Evolutionary conservation across 1,140 invertebrate genomes (phyloP), one percentile per base, ranked within the genome.

Genomic region (Acyrthosiphon pisum): DNA sequence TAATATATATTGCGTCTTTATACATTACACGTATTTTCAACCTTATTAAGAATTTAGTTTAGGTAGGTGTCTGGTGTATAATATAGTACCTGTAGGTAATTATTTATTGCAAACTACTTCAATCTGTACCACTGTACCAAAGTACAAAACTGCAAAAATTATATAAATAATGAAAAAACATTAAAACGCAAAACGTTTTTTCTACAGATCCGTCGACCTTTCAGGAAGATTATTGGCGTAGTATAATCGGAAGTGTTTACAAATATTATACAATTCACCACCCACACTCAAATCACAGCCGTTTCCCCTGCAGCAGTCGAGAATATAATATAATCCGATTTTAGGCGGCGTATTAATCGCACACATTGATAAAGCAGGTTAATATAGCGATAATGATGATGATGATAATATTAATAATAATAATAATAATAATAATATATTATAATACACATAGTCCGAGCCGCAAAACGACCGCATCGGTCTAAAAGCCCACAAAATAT

Each of bases 401-500:
- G 4, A 76, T 76, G 18, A 76, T 76, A 20, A 76, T 76, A 56
- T 26, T 56, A 56, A 53, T 53, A 30, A 60, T 60, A 60, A 11
- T 60, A 56, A 9, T 56, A 56, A 1, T 26, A 50, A 50, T 50
- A 14, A 50, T 50, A 50, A 53, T 53, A 50, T 1, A 68, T 18
- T 7, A 76, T 76, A 76, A 14, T 76, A 93, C 50, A 56, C 81
- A 84, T 41, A 56, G 81, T 53, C 26, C 22, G 35, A 26, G 18
- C 23, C 20, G 26, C 26, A 44, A 84, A 93, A 53, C 41, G 23
- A 93, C 81, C 81, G 35, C 23, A 20, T 6, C n/a, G n/a, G 60
- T n/a, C n/a, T 76, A 81, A 93, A 84, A 84, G 91, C 91, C 48
- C 76, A 37, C 81, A 14, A 93, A 86, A 86, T 84, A 93, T 93